Evolutionary conservation across 2,888 invertebrate genomes (phyloP), one percentile per base, ranked within the genome.

Genomic region (Xestia rhomboidea): DNA sequence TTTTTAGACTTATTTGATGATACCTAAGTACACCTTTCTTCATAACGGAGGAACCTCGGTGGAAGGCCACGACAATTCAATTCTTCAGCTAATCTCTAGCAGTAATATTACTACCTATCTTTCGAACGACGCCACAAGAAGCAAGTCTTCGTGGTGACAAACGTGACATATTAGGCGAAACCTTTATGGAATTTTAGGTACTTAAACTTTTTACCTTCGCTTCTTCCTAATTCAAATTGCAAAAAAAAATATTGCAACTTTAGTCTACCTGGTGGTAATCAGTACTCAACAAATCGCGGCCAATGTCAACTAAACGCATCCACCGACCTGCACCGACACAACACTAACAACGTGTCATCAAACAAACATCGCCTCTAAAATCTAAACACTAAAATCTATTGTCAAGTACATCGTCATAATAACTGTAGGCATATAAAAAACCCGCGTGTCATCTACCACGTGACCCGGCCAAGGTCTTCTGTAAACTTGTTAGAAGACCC

Each of bases 401-500:
- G 72, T 83, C 73, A 79, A 84, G 80, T 73, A 86, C 70, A 62
- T 76, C 75, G 68, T 68, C 62, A 67, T 86, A 79, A 83, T 83
- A 68, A 82, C 66, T 64, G 67, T 63, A 69, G 68, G 75, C 41
- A 75, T 67, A 78, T 67, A 78, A 84, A 82, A 79, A 79, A 79
- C 70, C 77, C 70, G 71, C 76, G 78, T 79, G 81, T 81, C 85
- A 81, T 88, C 78, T 62, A 70, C 83, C 80, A 88, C 77, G 84
- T 83, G 82, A 88, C 83, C 89, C 76, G 83, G 79, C 82, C 91
- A 91, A 91, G 90, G 91, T 86, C 87, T 79, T 73, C 80, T 27
- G 70, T 91, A 91, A 91, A 89, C 90, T 90, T 87, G 90, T 91
- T 90, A 91, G 80, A 74, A 75, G 77, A 62, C 68, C 77, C 82